These are phyloP conservation scores for Drosophila ercepeae DNA, from an alignment of 1,140 invertebrate species.

Conservation along the genomic window DNA sequence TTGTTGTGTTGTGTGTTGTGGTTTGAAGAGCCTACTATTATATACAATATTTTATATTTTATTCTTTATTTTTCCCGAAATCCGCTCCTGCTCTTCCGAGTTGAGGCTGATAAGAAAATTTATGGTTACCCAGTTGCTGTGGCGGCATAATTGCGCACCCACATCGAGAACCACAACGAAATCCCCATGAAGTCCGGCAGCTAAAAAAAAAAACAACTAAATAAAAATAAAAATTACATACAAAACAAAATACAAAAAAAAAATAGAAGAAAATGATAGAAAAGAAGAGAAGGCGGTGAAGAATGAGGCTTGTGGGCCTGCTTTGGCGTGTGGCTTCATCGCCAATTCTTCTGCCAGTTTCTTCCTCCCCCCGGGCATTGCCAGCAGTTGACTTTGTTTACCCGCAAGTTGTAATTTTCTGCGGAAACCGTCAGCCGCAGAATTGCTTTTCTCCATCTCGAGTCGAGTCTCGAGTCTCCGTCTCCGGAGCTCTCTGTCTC, in stretches of 20 bases:
- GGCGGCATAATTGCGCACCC: constrained; percentile 81
- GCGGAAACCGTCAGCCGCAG: constrained; percentile 73
- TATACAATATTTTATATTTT: no score
- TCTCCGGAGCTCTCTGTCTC: constrained; percentile 35
- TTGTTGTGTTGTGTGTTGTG: no score
- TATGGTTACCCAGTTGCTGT: constrained; percentile 68
- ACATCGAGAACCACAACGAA: constrained; percentile 44
- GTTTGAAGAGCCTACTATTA: no score
- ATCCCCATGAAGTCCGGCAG: constrained; percentile 43
- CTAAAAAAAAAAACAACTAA: neutral
- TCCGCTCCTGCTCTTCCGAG: constrained; percentile 54
- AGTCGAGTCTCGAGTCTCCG: neutral
- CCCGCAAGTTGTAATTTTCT: constrained; percentile 82
- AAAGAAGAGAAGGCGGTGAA: neutral
- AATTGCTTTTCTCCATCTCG: constrained; percentile 66
- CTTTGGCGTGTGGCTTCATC: constrained; percentile 73
- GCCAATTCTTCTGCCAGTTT: constrained; percentile 14
- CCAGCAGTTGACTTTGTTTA: constrained; percentile 76
- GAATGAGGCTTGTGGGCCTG: constrained; percentile 34
- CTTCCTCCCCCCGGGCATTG: constrained; percentile 8
- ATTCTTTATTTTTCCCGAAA: neutral
- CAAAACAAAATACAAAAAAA: neutral
- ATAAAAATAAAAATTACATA: neutral
- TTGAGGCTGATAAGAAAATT: constrained; percentile 73
- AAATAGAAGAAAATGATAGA: neutral